These are phyloP conservation scores for Bombylius discolor DNA, from an alignment of 2,888 invertebrate species.

Conservation along the genomic window DNA sequence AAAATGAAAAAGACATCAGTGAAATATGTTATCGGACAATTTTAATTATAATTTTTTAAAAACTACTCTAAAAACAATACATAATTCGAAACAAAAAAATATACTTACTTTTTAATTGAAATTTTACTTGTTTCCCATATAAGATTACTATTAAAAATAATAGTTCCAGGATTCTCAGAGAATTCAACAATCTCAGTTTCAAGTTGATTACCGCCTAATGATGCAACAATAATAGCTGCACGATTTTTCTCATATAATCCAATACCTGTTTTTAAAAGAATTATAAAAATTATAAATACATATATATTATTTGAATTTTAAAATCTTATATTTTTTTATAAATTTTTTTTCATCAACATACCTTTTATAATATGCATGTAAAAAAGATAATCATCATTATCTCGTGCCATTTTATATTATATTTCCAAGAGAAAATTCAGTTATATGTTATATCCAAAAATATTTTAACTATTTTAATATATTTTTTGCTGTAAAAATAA, in stretches of 20 bases:
- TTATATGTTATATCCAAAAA: too few species aligned
- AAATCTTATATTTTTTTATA: too few species aligned
- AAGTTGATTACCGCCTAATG: slow-evolving; percentile 50
- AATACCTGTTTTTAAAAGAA: slow-evolving; percentile 36
- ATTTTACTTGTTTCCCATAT: slow-evolving; percentile 68
- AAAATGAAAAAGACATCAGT: too few species aligned
- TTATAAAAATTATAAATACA: neutral
- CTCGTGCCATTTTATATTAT: slow-evolving; percentile 8
- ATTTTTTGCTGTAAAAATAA: too few species aligned
- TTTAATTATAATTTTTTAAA: too few species aligned
- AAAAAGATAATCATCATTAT: slow-evolving; percentile 24
- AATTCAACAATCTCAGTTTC: slow-evolving; percentile 54
- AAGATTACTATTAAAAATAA: slow-evolving; percentile 54
- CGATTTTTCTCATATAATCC: slow-evolving; percentile 42
- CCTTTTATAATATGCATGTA: slow-evolving; percentile 31
- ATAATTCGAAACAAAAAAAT: too few species aligned
- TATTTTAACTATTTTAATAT: too few species aligned
- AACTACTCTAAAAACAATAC: too few species aligned
- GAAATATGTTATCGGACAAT: too few species aligned
- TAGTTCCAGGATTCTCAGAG: slow-evolving; percentile 36
- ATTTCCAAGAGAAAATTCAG: too few species aligned
- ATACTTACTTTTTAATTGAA: slow-evolving; percentile 46
- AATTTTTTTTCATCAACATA: slow-evolving; percentile 11
- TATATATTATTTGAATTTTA: neutral
- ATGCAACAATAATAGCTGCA: slow-evolving; percentile 46